Percentiles rank a stretch among this genome's conserved stretches.
Conservation (phyloP, 2,888 invertebrate genomes). For the Lithophane leautieri region DNA sequence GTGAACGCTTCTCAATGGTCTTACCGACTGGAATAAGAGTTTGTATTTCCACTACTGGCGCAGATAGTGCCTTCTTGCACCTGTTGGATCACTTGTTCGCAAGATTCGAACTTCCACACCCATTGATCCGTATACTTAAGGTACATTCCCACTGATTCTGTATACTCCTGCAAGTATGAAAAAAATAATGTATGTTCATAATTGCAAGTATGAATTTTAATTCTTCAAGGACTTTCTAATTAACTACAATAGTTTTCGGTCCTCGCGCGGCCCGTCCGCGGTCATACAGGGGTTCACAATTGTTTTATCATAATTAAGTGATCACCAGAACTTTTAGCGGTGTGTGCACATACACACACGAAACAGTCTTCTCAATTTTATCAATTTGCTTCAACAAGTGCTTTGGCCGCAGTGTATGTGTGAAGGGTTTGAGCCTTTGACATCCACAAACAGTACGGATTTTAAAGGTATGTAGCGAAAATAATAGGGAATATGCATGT, state of each 20-base stretch:
- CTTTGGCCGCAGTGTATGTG: background rate
- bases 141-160: fast-evolving
- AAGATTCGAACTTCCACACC: constrained; percentile 38
- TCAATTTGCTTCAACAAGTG: background rate
- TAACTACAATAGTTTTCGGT: too few species aligned
- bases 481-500: too few species aligned
- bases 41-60: constrained; percentile 2
- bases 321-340: background rate
- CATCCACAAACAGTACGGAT: background rate
- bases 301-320: background rate
- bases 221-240: too few species aligned
- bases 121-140: constrained; percentile 50
- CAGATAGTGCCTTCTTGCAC: constrained; percentile 40
- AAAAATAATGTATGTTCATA: background rate
- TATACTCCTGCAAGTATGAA: constrained; percentile 4
- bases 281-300: too few species aligned
- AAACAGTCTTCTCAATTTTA: background rate
- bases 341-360: background rate
- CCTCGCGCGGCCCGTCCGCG: too few species aligned
- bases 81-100: background rate
- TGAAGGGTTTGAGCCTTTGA: too few species aligned
- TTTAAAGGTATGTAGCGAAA: background rate
- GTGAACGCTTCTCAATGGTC: background rate
- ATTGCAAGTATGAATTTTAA: too few species aligned
- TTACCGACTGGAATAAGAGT: background rate